phyloP scores from a whole-genome alignment of 2,888 invertebrate species.

The Pristionchus japonicus region DNA sequence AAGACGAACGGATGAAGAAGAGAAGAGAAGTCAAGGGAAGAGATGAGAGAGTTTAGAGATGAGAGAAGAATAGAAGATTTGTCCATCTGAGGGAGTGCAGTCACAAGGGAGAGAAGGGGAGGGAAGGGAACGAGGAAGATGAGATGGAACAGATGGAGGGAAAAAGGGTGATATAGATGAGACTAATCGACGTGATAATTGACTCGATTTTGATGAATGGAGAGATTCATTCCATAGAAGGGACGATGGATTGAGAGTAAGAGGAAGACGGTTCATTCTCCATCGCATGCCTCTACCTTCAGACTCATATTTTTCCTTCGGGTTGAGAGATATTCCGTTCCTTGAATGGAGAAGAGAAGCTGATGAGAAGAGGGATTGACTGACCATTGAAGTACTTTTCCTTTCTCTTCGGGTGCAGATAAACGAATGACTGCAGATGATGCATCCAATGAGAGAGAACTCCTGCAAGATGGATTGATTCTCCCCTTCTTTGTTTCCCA shows the following conservation, averaged over 20 bases:
- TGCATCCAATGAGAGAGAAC: background rate
- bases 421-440: background rate
- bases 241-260: slow-evolving; percentile 9
- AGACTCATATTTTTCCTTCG: too few relatives aligned
- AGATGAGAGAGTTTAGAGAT: slow-evolving; percentile 10
- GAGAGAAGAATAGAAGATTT: background rate
- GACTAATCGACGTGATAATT: slow-evolving; percentile 16
- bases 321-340: background rate
- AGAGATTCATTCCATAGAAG: slow-evolving; percentile 35
- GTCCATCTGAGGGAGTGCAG: slow-evolving; percentile 9
- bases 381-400: background rate
- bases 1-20: slow-evolving; percentile 8
- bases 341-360: background rate
- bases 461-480: background rate
- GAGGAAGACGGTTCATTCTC: background rate
- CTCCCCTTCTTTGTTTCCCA: background rate
- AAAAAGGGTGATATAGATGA: background rate
- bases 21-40: background rate
- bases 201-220: background rate
- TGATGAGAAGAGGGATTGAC: background rate
- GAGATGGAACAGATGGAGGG: background rate
- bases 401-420: background rate
- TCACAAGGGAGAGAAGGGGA: background rate
- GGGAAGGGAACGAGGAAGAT: background rate
- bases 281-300: background rate